Base-by-base conservation (phyloP, 2,113 vertebrate species). In the Gallinago paraguaiae region DNA sequence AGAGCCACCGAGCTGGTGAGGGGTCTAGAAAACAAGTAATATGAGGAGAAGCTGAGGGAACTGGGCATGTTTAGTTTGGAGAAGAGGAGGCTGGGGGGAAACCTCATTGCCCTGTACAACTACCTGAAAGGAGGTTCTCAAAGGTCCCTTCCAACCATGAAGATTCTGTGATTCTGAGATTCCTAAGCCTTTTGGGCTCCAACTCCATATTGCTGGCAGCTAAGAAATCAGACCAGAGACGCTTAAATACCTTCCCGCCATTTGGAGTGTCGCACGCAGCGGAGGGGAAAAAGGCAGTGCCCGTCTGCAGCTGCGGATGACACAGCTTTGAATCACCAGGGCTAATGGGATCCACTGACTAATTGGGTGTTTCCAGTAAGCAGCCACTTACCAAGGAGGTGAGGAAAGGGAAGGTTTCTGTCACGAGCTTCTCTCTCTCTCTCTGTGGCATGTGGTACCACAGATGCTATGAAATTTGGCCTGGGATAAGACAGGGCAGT, bases 271-370 rank as follows among this genome's bases (percentile, higher is more conserved):
- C 64, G 33, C 79, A 39, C 0, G 1, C 33, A 28, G 35, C 2
- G 9, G 54, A 91, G 70, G 75, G 43, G 80, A 69, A 95, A 80
- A 91, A 86, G 83, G 72, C 48, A 37, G 68, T 74, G 90, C 83
- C 6, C 37, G n/a, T 89, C 96, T 96, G 97, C 97, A 98, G 97
- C 97, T 97, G 98, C 80, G 72, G 37, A 48, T 51, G 86, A 96
- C 87, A 45, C 61, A 54, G 41, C 69, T 81, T 97, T 96, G 95
- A 97, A 90, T 97, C 97, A 95, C 63, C 1, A 11, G 24, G 51
- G 81, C 77, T 96, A 76, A 84, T 81, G 95, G 74, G 39, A 96
- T 65, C 83, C 83, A 86, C 64, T 95, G 97, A 97, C 72, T 97
- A 90, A 95, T 28, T 43, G 95, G 96, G 92, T 97, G 94, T 95